Evolutionary conservation across 2,113 vertebrate species (phyloP).

Genomic region (Anas platyrhynchos): DNA sequence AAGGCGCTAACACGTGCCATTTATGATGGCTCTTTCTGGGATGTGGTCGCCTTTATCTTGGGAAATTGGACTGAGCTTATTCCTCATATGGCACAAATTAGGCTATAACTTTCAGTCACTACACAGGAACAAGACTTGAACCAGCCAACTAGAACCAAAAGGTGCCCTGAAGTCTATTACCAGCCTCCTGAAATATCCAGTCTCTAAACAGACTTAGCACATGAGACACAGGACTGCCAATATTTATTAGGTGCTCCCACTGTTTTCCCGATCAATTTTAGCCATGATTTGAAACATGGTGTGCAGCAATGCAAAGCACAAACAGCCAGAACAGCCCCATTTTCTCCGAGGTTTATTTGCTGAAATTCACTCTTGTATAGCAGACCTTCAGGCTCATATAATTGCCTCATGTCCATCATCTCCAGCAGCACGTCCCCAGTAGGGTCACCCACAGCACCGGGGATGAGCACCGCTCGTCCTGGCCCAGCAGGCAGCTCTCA

Average conservation of each 20-base stretch:
- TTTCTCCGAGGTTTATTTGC: accelerated
- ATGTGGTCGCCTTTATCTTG: not conserved
- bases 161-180: not conserved
- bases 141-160: not conserved
- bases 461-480: too few species aligned
- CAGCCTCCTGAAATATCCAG: not conserved
- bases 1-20: not conserved
- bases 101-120: not conserved
- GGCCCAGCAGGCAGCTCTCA: not conserved
- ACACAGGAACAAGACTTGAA: not conserved
- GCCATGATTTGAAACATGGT: not conserved
- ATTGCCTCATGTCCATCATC: accelerated
- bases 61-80: not conserved
- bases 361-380: accelerated
- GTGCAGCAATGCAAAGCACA: not conserved
- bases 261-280: accelerated
- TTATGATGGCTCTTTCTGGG: not conserved
- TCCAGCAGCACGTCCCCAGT: not conserved
- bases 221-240: not conserved
- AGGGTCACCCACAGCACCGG: too few species aligned
- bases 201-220: not conserved
- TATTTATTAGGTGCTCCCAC: accelerated
- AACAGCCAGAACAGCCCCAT: accelerated
- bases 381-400: accelerated
- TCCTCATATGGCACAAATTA: not conserved